Evolutionary conservation across 2,113 vertebrate genomes (phyloP).

Genomic region (Dermatemys mawii): DNA sequence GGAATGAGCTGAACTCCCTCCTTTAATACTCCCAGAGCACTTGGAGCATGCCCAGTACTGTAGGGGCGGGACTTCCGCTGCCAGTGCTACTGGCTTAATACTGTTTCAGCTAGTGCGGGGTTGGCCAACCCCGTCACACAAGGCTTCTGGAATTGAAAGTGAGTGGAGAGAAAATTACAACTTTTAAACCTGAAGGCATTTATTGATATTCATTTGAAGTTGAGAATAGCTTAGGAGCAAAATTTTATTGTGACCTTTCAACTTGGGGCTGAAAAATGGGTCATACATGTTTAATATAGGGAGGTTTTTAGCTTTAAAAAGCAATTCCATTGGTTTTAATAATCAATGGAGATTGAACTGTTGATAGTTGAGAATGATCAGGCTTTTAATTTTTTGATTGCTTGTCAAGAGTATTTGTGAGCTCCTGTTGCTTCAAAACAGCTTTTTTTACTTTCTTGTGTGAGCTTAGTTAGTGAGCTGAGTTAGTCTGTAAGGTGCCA

Average conservation of each 20-base stretch:
- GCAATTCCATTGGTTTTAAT: neutral
- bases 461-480: too few relatives aligned
- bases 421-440: neutral
- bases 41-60: too few relatives aligned
- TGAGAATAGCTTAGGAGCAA: neutral
- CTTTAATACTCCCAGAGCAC: too few relatives aligned
- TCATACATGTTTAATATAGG: neutral
- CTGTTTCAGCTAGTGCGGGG: too few relatives aligned
- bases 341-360: too few relatives aligned
- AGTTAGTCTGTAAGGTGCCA: too few relatives aligned
- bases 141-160: constrained; percentile 29
- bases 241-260: neutral
- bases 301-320: neutral
- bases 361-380: neutral
- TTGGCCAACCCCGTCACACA: too few relatives aligned
- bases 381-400: neutral
- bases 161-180: neutral
- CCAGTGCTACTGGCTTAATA: too few relatives aligned
- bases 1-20: too few relatives aligned
- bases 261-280: neutral
- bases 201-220: neutral
- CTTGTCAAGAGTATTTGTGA: neutral
- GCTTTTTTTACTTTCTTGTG: neutral
- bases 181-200: neutral
- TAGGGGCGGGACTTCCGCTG: too few relatives aligned